Percentiles rank a stretch among this genome's conserved stretches.
phyloP scores from a whole-genome alignment of 2,113 vertebrate genomes.

The Clarias gariepinus region DNA sequence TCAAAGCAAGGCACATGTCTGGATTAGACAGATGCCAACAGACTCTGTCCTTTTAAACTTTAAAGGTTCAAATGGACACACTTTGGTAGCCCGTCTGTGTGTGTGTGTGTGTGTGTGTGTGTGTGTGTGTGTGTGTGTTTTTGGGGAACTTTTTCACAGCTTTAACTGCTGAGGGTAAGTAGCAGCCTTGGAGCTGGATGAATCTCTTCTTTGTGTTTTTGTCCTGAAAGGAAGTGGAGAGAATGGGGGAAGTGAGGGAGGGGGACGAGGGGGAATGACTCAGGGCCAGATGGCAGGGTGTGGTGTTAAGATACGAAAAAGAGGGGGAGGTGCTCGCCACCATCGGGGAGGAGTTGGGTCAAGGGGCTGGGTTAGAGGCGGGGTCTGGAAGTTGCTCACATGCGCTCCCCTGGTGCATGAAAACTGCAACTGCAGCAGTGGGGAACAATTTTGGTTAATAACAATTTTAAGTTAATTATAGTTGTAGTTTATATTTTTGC shows the following conservation, averaged over 20 bases:
- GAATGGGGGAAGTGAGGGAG: constrained; percentile 59
- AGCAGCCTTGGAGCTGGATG: constrained; percentile 66
- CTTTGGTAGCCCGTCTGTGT: constrained; percentile 56
- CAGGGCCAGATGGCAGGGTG: constrained; percentile 82
- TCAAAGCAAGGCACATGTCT: background rate
- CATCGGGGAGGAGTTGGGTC: constrained; percentile 67
- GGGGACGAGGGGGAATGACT: constrained; percentile 59
- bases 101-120: constrained; percentile 50
- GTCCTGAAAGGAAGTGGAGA: constrained; percentile 73
- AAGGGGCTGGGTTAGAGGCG: constrained; percentile 67
- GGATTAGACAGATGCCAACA: constrained; percentile 48
- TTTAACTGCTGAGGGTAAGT: constrained; percentile 60
- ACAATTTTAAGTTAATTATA: background rate
- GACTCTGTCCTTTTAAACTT: constrained; percentile 73
- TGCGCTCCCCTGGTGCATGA: constrained; percentile 89
- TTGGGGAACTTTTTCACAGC: constrained; percentile 66
- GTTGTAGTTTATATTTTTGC: too few species aligned
- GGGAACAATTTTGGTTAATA: constrained; percentile 2
- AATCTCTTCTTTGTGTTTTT: constrained; percentile 78
- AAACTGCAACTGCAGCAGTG: constrained; percentile 61
- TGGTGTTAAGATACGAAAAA: constrained; percentile 57
- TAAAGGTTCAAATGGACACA: constrained; percentile 67
- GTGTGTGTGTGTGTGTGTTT: constrained; percentile 49
- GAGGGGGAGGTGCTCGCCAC: constrained; percentile 51
- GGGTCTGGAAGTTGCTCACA: constrained; percentile 77